Evolutionary conservation across 2,888 invertebrate species (phyloP).

Genomic region (Apantesis nais): DNA sequence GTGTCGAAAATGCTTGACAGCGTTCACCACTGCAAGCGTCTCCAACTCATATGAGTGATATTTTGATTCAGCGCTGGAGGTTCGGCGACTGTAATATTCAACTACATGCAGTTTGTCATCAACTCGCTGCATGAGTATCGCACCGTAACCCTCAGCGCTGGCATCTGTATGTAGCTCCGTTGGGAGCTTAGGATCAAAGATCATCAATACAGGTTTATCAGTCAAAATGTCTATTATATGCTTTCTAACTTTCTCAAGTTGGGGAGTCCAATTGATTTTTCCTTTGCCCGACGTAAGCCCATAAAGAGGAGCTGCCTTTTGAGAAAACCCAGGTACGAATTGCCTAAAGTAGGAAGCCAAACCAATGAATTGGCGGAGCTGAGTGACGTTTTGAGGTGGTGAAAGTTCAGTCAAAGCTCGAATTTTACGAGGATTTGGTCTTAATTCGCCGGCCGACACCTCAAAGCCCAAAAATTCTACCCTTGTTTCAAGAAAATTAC

Average conservation of each 20-base stretch:
- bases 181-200: background rate
- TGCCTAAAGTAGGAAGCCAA: constrained; percentile 1
- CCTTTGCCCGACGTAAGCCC: too few relatives aligned
- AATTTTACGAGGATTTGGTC: constrained; percentile 2
- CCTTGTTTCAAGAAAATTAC: background rate
- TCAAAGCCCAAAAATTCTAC: background rate
- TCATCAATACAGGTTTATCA: background rate
- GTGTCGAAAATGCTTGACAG: constrained; percentile 11
- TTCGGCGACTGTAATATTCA: background rate
- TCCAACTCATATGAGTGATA: constrained; percentile 9
- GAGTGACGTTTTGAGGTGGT: background rate
- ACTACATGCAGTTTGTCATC: background rate
- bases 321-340: background rate
- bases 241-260: too few relatives aligned
- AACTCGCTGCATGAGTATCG: background rate
- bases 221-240: too few relatives aligned
- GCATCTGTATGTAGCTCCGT: constrained; percentile 3
- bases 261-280: too few relatives aligned
- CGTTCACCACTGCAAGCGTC: constrained; percentile 5
- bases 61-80: background rate
- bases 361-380: background rate
- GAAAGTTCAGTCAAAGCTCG: background rate
- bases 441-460: background rate
- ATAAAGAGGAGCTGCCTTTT: background rate
- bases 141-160: constrained; percentile 6